Percentiles rank a stretch among this genome's conserved stretches.
Evolutionary conservation across 2,888 invertebrate species (phyloP).

Genomic region (Linnaemya tessellans): DNA sequence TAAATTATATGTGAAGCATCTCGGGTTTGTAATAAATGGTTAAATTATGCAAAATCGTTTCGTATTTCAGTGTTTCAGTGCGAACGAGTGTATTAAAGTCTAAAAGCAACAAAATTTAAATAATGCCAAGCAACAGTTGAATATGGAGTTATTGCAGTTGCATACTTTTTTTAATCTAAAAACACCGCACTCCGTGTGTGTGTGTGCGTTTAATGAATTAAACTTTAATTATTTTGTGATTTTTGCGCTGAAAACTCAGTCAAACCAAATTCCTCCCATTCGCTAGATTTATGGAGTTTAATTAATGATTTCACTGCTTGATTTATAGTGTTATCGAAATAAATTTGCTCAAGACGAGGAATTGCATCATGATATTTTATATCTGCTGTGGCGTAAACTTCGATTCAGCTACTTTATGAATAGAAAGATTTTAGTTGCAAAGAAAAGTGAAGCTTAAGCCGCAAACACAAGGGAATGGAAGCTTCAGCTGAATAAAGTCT

Average conservation of each 20-base stretch:
- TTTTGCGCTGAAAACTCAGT: conserved; percentile 28
- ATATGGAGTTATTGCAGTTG: conserved; percentile 31
- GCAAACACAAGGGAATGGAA: neutral
- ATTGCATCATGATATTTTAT: conserved; percentile 18
- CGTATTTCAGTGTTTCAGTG: conserved; percentile 15
- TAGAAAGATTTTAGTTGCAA: neutral
- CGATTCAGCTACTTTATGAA: neutral
- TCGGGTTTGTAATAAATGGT: conserved; percentile 80
- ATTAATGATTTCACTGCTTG: conserved; percentile 66
- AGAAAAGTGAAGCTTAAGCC: neutral
- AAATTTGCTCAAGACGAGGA: conserved; percentile 1
- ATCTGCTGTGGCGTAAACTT: conserved; percentile 34
- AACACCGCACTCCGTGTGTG: neutral
- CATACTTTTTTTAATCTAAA: neutral
- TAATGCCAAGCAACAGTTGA: conserved; percentile 41
- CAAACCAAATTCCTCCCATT: conserved; percentile 51
- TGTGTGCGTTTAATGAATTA: conserved; percentile 39
- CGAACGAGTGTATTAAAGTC: conserved; percentile 7
- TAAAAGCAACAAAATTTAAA: conserved; percentile 58
- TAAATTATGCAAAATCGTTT: conserved; percentile 80
- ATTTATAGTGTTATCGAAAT: conserved; percentile 58
- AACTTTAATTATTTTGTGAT: conserved; percentile 61
- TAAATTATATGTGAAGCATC: conserved; percentile 77
- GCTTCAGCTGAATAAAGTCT: too few species aligned
- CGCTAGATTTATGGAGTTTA: conserved; percentile 47